phyloP scores from a whole-genome alignment of 2,113 vertebrate genomes.

The Triplophysa siluroides region DNA sequence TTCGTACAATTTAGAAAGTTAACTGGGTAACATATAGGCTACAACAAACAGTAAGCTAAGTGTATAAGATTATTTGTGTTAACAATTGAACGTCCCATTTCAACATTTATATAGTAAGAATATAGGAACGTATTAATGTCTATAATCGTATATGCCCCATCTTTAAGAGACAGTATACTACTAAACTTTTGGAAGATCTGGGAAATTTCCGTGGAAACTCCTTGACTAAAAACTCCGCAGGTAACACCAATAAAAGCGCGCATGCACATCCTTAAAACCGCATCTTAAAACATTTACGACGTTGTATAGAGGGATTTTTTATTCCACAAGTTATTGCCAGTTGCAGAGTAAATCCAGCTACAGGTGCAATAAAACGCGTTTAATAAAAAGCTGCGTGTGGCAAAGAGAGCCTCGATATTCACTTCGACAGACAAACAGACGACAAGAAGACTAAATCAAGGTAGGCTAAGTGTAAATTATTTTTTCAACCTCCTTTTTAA shows the following conservation, averaged over 20 bases:
- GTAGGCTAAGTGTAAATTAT: background rate
- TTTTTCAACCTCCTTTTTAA: background rate
- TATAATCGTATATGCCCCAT: background rate
- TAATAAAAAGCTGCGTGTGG: background rate
- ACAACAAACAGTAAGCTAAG: background rate
- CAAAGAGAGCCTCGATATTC: too few species aligned
- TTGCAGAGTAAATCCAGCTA: background rate
- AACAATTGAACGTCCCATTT: too few species aligned
- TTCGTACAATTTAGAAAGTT: background rate
- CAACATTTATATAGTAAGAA: too few species aligned
- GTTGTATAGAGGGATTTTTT: background rate
- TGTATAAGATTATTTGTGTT: too few species aligned
- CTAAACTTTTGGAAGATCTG: background rate
- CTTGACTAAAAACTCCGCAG: background rate
- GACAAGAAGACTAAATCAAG: constrained; percentile 11
- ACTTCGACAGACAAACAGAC: background rate
- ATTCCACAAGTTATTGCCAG: background rate
- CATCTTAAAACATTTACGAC: background rate
- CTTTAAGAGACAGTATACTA: background rate
- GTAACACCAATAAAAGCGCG: background rate
- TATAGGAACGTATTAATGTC: too few species aligned
- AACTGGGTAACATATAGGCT: background rate
- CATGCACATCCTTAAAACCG: background rate
- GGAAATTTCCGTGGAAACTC: constrained; percentile 28
- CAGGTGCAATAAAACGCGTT: background rate